These are phyloP conservation scores for Lepidurus packardi DNA, from an alignment of 1,140 invertebrate species.

Conservation along the genomic window DNA sequence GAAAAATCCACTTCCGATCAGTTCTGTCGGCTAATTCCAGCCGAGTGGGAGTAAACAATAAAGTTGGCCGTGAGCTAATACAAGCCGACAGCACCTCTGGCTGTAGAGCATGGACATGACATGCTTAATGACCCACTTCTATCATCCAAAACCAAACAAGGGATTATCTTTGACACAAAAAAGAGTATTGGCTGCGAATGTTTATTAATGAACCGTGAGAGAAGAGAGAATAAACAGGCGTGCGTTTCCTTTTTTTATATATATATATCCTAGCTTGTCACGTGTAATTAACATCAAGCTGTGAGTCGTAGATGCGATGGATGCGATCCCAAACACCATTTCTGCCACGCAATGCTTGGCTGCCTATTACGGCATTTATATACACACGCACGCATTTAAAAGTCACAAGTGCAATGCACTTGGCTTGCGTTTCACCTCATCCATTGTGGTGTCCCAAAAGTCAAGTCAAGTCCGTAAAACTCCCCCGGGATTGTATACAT, in stretches of 20 bases:
- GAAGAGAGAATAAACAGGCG: background rate
- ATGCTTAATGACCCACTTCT: conserved; percentile 12
- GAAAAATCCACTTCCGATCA: background rate
- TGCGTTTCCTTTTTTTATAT: background rate
- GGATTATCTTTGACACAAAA: background rate
- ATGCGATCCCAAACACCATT: background rate
- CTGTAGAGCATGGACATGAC: conserved; percentile 21
- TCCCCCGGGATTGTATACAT: background rate
- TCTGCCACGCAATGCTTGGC: background rate
- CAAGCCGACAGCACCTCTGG: background rate
- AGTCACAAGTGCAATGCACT: conserved; percentile 18
- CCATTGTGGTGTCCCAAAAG: background rate
- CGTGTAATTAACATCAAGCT: background rate
- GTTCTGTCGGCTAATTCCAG: background rate
- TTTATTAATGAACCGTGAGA: background rate
- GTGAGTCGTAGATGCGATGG: background rate
- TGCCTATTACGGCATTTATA: conserved; percentile 15
- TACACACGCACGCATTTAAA: background rate
- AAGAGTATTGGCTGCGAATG: background rate
- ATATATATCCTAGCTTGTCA: background rate
- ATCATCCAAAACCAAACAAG: conserved; percentile 11
- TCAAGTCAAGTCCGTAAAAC: conserved; percentile 6
- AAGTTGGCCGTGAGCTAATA: too few species aligned
- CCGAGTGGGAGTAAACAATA: background rate
- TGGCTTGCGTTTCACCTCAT: background rate